Evolutionary conservation across 1,140 invertebrate species (phyloP).

Genomic region (Achatina immaculata): DNA sequence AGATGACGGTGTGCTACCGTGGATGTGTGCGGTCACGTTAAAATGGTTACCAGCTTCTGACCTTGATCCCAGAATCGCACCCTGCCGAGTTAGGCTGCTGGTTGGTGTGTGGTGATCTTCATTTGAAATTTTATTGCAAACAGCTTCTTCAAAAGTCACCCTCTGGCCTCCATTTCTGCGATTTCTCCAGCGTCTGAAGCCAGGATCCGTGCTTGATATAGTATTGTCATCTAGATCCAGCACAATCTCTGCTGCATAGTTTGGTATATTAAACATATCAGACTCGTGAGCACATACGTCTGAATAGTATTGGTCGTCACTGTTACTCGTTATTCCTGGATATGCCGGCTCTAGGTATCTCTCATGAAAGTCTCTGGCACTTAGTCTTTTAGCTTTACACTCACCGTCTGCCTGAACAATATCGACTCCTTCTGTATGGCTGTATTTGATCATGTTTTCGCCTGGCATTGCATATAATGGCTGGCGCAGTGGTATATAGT

Average conservation of each 20-base stretch:
- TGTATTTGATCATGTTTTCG: constrained; percentile 50
- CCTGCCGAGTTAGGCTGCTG: constrained; percentile 21
- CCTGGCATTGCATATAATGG: constrained; percentile 50
- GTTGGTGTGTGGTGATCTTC: neutral
- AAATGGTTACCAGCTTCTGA: constrained; percentile 31
- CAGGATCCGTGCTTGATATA: constrained; percentile 33
- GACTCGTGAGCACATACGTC: constrained; percentile 45
- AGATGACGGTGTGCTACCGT: constrained; percentile 22
- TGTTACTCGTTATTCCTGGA: neutral
- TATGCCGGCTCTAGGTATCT: constrained; percentile 36
- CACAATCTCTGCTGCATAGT: constrained; percentile 43
- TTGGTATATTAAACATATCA: constrained; percentile 40
- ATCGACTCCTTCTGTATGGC: constrained; percentile 41
- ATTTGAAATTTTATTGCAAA: constrained; percentile 35
- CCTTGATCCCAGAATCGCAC: neutral
- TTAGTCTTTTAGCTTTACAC: neutral
- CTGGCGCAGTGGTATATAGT: constrained; percentile 56
- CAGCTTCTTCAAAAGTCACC: constrained; percentile 57
- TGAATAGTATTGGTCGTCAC: constrained; percentile 40
- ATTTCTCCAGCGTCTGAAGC: constrained; percentile 15
- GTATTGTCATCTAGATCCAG: constrained; percentile 36
- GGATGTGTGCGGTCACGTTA: constrained; percentile 47
- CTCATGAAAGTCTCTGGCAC: neutral
- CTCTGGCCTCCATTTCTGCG: constrained; percentile 50
- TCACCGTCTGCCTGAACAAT: neutral